Conservation (phyloP, 2,113 vertebrate genomes). For the Alligator mississippiensis region DNA sequence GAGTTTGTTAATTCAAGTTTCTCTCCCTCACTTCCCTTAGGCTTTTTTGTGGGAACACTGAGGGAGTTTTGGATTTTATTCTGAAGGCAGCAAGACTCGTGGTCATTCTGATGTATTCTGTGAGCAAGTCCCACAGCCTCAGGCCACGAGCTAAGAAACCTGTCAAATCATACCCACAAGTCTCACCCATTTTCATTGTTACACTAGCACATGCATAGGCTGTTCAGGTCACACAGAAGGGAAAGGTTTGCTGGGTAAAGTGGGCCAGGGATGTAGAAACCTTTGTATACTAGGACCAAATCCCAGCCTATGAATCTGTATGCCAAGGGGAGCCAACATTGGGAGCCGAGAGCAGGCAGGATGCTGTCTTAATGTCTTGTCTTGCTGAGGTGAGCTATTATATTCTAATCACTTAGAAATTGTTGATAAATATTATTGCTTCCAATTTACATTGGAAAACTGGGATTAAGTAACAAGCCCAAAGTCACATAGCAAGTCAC, state of each 20-base stretch:
- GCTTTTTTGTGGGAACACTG: rapidly evolving
- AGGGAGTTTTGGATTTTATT: neutral
- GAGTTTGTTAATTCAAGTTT: neutral
- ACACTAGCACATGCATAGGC: rapidly evolving
- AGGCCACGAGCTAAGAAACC: neutral
- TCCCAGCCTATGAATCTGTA: neutral
- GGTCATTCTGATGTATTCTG: neutral
- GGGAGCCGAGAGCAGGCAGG: neutral
- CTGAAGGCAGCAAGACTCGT: slow-evolving; percentile 9
- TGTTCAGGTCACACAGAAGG: neutral
- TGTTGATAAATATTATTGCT: neutral
- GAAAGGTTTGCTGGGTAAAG: neutral
- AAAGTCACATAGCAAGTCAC: neutral
- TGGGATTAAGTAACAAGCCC: neutral
- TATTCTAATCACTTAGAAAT: neutral
- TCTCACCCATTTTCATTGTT: neutral
- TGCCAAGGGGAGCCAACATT: rapidly evolving
- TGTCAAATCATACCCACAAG: neutral
- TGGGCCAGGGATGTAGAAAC: neutral
- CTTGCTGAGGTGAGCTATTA: neutral
- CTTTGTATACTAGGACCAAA: neutral
- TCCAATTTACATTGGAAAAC: neutral
- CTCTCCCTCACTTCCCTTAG: neutral
- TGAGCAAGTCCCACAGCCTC: neutral
- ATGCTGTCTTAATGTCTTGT: neutral